These are phyloP conservation scores for Ditula angustiorana DNA, from an alignment of 2,888 invertebrate species.

Conservation along the genomic window DNA sequence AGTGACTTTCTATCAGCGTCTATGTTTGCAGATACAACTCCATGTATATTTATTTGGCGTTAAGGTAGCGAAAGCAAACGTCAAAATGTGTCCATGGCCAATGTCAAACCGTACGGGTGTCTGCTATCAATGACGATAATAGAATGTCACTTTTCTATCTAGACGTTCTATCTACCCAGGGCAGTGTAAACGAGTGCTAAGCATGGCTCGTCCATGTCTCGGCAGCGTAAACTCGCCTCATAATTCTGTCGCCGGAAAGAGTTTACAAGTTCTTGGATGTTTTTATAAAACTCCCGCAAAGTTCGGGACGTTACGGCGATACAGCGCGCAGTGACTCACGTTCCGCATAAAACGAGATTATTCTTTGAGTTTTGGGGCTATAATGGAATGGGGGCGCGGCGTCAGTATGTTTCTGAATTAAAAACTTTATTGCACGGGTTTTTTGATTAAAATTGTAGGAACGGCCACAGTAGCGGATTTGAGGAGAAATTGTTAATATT, in stretches of 20 bases:
- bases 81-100: too few relatives aligned
- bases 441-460: conserved; percentile 7
- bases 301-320: conserved; percentile 63
- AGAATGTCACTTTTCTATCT: too few relatives aligned
- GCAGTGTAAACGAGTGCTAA: conserved; percentile 39
- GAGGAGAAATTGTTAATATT: too few relatives aligned
- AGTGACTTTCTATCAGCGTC: too few relatives aligned
- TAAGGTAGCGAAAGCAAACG: too few relatives aligned
- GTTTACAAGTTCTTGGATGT: conserved; percentile 70
- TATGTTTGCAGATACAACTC: too few relatives aligned
- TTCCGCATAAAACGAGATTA: conserved; percentile 44
- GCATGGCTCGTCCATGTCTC: conserved; percentile 56
- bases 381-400: conserved; percentile 30
- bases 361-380: conserved; percentile 36
- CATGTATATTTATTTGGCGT: too few relatives aligned
- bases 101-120: too few relatives aligned
- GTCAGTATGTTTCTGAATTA: conserved; percentile 10
- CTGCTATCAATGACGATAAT: too few relatives aligned
- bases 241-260: conserved; percentile 71
- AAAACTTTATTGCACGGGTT: conserved; percentile 7
- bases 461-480: neutral
- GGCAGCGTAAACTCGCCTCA: conserved; percentile 67
- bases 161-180: neutral
- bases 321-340: conserved; percentile 43
- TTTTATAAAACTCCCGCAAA: conserved; percentile 59